A percentile compares a stretch with the other conserved stretches of the same genome.
Conservation (phyloP, 2,888 invertebrate genomes). For the Cheilosia vulpina region DNA sequence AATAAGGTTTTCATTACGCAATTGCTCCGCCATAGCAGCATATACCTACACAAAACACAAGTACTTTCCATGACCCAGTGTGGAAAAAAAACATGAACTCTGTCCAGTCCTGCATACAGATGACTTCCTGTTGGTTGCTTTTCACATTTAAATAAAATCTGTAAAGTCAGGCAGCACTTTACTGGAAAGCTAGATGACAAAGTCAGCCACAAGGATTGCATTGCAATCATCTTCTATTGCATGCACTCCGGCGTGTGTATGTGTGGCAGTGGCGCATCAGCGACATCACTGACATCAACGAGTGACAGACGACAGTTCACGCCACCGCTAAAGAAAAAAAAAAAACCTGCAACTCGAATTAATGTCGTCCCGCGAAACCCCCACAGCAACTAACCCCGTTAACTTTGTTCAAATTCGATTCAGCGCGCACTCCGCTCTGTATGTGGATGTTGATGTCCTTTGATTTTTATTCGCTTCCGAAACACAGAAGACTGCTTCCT, state of each 20-base stretch:
- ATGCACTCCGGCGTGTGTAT: constrained; percentile 45
- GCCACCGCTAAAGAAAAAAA: constrained; percentile 29
- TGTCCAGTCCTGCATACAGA: constrained; percentile 48
- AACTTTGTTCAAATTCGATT: not conserved
- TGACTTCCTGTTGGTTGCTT: constrained; percentile 40
- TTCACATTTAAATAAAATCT: constrained; percentile 69
- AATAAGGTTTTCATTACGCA: not conserved
- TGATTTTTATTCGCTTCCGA: constrained; percentile 61
- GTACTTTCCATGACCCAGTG: constrained; percentile 32
- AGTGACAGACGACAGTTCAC: constrained; percentile 65
- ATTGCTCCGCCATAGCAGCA: not conserved
- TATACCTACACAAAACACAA: not conserved
- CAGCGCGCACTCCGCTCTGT: not conserved
- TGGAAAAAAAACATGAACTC: constrained; percentile 34
- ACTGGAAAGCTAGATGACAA: constrained; percentile 44
- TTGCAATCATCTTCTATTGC: constrained; percentile 17
- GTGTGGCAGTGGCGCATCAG: constrained; percentile 8
- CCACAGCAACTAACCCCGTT: not conserved
- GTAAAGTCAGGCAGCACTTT: constrained; percentile 59
- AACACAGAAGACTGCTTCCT: constrained; percentile 64
- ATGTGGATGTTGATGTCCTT: constrained; percentile 50
- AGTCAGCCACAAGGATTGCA: constrained; percentile 20
- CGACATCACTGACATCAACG: constrained; percentile 55
- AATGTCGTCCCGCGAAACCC: constrained; percentile 16
- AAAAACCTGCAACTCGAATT: constrained; percentile 45